Base-by-base conservation (phyloP, 2,797 vertebrate genomes). In the Lithobates sylvaticus region DNA sequence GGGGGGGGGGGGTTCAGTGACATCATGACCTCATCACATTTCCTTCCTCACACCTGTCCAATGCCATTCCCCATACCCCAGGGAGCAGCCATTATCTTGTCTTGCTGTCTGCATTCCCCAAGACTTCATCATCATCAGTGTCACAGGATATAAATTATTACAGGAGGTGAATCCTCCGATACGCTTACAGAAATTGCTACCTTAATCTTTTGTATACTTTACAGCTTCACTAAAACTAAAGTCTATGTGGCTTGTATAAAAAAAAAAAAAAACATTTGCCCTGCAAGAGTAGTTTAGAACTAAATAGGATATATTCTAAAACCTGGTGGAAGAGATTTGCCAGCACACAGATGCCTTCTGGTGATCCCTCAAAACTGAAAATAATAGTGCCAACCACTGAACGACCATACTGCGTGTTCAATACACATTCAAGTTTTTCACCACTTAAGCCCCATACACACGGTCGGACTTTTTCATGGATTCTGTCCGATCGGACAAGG, bases 41-140 rank as follows among this genome's bases (percentile, higher is more conserved):
- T 67, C 65, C 65, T 67, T 67, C 65, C 65, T 67, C 65, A 67
- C 65, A 67, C 65, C 65, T 67, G 65, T 29, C 65, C 65, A 18
- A 26, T 29, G 65, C 65, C 65, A 67, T 67, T 67, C 26, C 26
- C 13, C 26, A 29, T 26, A 27, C 65, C 65, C 65, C 27, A 29
- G 65, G 13, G 65, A 67, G 65, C 65, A 18, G 26, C 65, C 27
- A 67, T 67, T 67, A 67, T 67, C 65, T 67, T 27, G 65, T 67
- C 65, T 26, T 67, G 12, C n/a, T 67, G 65, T 67, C 65, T 67
- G 65, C n/a, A 67, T 67, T 67, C 65, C 26, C 27, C 16, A 26
- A 26, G 65, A 10, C 65, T 67, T 67, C 27, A 67, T 67, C 65
- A 67, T 67, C 64, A 67, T 67, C 65, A 61, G 6, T 61, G 54